Evolutionary conservation across 2,113 vertebrate genomes (phyloP).

Genomic region (human (Homo sapiens)): DNA sequence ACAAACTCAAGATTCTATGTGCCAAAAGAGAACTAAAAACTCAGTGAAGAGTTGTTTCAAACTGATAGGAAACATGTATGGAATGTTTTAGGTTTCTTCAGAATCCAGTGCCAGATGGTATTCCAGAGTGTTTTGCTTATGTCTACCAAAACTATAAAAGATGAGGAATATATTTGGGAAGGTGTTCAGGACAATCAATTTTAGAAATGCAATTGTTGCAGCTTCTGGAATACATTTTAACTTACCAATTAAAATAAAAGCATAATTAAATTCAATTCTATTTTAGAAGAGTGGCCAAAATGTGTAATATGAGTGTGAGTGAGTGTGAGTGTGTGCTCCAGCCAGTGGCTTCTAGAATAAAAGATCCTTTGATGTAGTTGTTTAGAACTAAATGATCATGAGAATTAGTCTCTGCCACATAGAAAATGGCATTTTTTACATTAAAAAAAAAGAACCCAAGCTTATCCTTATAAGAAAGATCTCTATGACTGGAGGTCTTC

Average conservation of each 20-base stretch:
- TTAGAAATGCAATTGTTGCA: constrained; percentile 25
- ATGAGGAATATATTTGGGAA: not conserved
- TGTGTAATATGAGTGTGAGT: not conserved
- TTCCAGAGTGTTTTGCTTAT: not conserved
- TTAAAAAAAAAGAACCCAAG: not conserved
- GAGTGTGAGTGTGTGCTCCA: not conserved
- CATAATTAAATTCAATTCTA: not conserved
- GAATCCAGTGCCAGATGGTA: not conserved
- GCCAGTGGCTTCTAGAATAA: not conserved
- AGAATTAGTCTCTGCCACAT: not conserved
- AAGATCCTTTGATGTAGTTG: not conserved
- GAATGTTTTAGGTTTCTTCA: not conserved
- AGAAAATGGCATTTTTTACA: not conserved
- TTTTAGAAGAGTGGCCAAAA: not conserved
- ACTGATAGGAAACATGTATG: not conserved
- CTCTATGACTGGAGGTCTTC: not conserved
- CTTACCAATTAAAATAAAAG: constrained; percentile 49
- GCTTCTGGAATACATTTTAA: constrained; percentile 25
- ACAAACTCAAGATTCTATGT: not conserved
- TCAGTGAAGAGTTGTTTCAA: not conserved
- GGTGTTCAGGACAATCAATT: constrained; percentile 30
- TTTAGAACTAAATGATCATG: not conserved
- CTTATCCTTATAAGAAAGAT: too few relatives aligned
- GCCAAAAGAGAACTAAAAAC: not conserved
- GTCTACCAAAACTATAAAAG: not conserved